Evolutionary conservation across 2,888 invertebrate species (phyloP).

Genomic region (Pterostichus madidus): DNA sequence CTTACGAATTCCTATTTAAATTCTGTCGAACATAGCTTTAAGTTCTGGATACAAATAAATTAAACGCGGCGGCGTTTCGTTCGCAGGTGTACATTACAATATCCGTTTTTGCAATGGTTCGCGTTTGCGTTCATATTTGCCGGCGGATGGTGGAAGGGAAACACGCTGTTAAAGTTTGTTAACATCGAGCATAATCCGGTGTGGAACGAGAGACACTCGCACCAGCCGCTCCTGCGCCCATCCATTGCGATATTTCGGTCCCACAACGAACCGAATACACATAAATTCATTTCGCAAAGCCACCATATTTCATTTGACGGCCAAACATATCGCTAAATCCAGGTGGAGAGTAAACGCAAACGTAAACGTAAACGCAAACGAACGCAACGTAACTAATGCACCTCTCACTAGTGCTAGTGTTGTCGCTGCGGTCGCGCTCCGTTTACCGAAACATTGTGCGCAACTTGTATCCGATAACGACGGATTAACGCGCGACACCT

Average conservation of each 20-base stretch:
- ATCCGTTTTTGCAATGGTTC: slow-evolving; percentile 36
- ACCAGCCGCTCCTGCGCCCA: slow-evolving; percentile 12
- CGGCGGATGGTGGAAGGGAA: slow-evolving; percentile 18
- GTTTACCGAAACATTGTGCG: slow-evolving; percentile 41
- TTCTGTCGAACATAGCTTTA: slow-evolving; percentile 57
- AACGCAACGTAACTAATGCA: slow-evolving; percentile 33
- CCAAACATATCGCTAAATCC: slow-evolving; percentile 57
- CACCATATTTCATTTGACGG: slow-evolving; percentile 62
- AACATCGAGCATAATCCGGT: slow-evolving; percentile 57
- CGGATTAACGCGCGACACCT: slow-evolving; percentile 52
- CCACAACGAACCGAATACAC: slow-evolving; percentile 39
- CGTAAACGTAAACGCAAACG: slow-evolving; percentile 21
- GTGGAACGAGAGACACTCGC: slow-evolving; percentile 9
- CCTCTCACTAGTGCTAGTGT: slow-evolving; percentile 5
- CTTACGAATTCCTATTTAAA: slow-evolving; percentile 59
- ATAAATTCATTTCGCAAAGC: slow-evolving; percentile 65
- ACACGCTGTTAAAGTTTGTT: slow-evolving; percentile 57
- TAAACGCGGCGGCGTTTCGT: slow-evolving; percentile 33
- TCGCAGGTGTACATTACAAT: slow-evolving; percentile 58
- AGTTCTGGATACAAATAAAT: slow-evolving; percentile 58
- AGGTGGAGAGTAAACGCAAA: slow-evolving; percentile 39
- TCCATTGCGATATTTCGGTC: slow-evolving; percentile 60
- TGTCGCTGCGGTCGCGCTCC: slow-evolving; percentile 3
- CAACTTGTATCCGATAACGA: slow-evolving; percentile 46
- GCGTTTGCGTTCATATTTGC: background rate